Conservation (phyloP, 2,113 vertebrate species). For the Brevimyrus niger region DNA sequence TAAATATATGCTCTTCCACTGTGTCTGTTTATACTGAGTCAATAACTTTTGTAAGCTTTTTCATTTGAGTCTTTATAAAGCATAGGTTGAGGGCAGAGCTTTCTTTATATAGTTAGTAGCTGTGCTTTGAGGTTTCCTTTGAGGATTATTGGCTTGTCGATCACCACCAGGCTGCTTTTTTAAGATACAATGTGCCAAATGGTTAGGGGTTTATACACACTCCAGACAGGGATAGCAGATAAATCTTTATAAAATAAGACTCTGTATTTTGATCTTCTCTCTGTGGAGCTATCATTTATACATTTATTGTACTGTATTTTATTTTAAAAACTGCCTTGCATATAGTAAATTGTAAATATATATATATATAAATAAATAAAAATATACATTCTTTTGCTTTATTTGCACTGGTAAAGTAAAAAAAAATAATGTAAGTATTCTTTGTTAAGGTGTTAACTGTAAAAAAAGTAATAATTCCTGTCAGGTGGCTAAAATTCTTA, state of each 20-base stretch:
- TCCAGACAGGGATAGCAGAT: background rate
- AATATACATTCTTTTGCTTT: constrained; percentile 18
- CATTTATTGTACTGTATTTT: constrained; percentile 3
- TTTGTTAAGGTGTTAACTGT: background rate
- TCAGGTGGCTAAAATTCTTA: background rate
- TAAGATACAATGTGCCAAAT: constrained; percentile 9
- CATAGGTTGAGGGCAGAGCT: background rate
- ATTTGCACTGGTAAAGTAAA: constrained; percentile 13
- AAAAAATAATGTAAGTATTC: constrained; percentile 18
- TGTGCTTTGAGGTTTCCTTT: background rate
- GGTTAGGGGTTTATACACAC: background rate
- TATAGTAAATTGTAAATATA: constrained; percentile 8
- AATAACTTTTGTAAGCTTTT: background rate
- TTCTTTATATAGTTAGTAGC: background rate
- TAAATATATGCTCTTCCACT: background rate
- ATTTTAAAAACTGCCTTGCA: constrained; percentile 9
- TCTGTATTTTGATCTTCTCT: background rate
- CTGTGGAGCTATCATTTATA: background rate
- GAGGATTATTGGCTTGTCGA: background rate
- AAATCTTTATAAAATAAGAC: background rate
- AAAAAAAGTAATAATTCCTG: background rate
- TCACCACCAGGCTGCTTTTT: background rate
- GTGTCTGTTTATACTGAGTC: background rate
- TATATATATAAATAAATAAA: constrained; percentile 5
- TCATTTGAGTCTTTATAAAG: background rate